Evolutionary conservation across 2,888 invertebrate genomes (phyloP), one percentile per base, ranked within the genome.

Genomic region (Ypsolopha scabrella): DNA sequence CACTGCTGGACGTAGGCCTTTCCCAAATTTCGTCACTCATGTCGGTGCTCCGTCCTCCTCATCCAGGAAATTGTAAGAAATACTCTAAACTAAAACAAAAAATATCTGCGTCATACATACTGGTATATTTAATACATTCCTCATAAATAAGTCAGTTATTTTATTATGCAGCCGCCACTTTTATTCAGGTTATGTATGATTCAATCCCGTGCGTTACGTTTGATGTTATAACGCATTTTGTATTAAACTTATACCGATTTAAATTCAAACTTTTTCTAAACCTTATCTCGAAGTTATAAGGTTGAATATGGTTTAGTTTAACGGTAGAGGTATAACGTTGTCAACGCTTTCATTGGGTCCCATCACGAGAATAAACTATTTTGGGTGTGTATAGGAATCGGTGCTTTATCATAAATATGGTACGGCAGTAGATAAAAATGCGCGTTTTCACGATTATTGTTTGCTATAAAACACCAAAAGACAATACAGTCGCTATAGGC

Each of bases 161-260:
- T 49, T 50, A 49, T 50, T 45, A 50, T 45, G 49, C 52, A 37
- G 34, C 34, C 38, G 41, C 11, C 54, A 61, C 72, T 70, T 76
- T 75, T 70, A 75, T 68, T 70, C 70, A 68, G 70, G 79, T 80
- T 80, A 82, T 78, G 75, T 80, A 82, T 78, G 75, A 75, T 78
- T 80, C 82, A 83, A 85, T 85, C 80, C 70, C 38, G 63, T 68
- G 4, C 24, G 24, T 24, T 24, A 24, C 24, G 24, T 78, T 79
- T 68, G 67, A 68, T 75, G 76, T 76, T 75, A 75, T 76, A 72
- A 77, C 34, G 35, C 46, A 34, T 46, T 46, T 46, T 34, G 46
- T 79, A 78, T 75, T 75, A 80, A 70, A 34, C 10, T 34, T 46
- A 7, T 1, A 10, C 39, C n/a, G 6, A 11, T 11, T 39, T 39